Base-by-base conservation (phyloP, 1,140 invertebrate genomes). In the Meloidogyne hapla region DNA sequence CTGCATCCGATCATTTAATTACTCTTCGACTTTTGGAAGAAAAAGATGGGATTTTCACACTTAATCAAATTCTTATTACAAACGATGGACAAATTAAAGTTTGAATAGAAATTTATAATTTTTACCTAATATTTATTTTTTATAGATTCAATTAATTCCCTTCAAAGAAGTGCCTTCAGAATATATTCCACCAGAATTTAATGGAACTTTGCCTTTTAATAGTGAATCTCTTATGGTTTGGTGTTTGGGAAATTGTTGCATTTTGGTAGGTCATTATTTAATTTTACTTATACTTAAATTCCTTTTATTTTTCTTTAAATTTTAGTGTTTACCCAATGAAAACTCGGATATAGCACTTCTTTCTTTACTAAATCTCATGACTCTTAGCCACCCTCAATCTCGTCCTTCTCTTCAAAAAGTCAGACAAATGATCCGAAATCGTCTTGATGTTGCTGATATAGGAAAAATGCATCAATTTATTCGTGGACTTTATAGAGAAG, bases 331-430 rank as follows among this genome's bases (percentile, higher is more conserved):
- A 38, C 23, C 26, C 0, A 56, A 67, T 18, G 65, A 63, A 48
- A 77, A 70, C 67, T 21, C 72, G 18, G 80, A 81, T 74, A 78
- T 80, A 5, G 66, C 69, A 5, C 45, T 81, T 10, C 72, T 73
- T 71, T 81, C 80, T 15, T 28, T 81, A 15, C 48, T 81, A 2
- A 81, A 81, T 48, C 64, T 81, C 3, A 83, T 81, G 81, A 81
- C 81, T 21, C 81, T 83, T 28, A 61, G 28, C 15, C 73, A 81
- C 61, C 64, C 81, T 18, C 63, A 56, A 21, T 81, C 81, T 9
- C 66, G 80, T 21, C 80, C 80, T 8, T 80, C 67, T 63, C 38
- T 81, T 21, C n/a, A 68, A 25, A 79, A 83, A 63, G 72, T 81
- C 1, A 28, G 56, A 18, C 80, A 83, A 67, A 82, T 83, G 77